Conservation (phyloP, 2,797 vertebrate species). For the Schizopygopsis malacanthus region DNA sequence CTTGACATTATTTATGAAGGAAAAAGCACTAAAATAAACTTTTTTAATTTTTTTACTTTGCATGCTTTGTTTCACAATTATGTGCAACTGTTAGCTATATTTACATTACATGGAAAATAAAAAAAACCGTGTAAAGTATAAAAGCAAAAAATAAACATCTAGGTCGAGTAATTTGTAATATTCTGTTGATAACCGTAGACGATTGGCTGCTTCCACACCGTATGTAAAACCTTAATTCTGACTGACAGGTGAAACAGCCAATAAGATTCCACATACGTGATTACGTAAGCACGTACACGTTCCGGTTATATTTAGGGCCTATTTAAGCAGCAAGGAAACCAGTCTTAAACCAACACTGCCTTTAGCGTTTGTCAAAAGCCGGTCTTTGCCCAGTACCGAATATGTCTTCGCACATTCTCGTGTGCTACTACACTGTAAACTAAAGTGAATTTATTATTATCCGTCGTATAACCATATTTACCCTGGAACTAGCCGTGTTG, state of each 20-base stretch:
- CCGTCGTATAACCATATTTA: background rate
- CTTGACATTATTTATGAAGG: background rate
- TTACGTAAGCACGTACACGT: constrained; percentile 75
- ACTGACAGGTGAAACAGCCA: constrained; percentile 71
- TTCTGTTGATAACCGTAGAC: background rate
- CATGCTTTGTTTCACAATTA: background rate
- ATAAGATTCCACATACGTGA: constrained; percentile 72
- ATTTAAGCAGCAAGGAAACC: constrained; percentile 69
- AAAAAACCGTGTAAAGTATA: background rate
- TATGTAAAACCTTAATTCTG: constrained; percentile 4
- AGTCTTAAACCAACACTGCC: constrained; percentile 24
- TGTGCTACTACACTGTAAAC: background rate
- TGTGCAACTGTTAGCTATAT: background rate
- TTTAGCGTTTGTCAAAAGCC: constrained; percentile 43
- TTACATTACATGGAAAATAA: background rate
- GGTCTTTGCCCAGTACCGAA: constrained; percentile 23
- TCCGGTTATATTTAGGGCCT: constrained; percentile 87
- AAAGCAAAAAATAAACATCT: background rate
- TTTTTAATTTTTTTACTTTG: background rate
- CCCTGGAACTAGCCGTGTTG: background rate
- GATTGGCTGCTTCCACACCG: constrained; percentile 15
- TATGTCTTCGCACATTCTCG: constrained; percentile 4
- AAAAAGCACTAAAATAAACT: background rate
- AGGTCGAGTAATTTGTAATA: constrained; percentile 5
- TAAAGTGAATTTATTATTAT: background rate